phyloP scores from a whole-genome alignment of 2,797 vertebrate genomes.

The Gila robusta region DNA sequence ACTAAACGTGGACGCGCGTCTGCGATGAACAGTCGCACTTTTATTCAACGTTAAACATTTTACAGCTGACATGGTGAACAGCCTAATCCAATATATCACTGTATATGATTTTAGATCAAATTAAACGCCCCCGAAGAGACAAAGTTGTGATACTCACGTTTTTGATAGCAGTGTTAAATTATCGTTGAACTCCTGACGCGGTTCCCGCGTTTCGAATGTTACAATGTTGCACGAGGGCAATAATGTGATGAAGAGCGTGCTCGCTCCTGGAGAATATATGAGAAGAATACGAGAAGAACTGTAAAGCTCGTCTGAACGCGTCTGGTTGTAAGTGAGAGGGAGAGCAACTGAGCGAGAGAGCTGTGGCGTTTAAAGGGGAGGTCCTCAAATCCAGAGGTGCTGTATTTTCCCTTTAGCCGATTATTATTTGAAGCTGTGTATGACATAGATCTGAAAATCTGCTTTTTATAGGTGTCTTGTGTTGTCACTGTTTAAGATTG shows the following conservation, averaged over 20 bases:
- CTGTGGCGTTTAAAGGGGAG: constrained; percentile 79
- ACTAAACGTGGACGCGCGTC: constrained; percentile 8
- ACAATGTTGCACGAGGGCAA: not conserved
- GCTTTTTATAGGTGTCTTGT: not conserved
- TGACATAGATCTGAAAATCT: not conserved
- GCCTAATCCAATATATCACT: not conserved
- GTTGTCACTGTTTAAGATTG: not conserved
- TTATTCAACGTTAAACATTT: not conserved
- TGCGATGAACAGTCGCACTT: not conserved
- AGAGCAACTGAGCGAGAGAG: constrained; percentile 53
- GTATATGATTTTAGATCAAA: not conserved
- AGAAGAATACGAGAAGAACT: constrained; percentile 20
- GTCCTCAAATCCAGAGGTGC: constrained; percentile 71
- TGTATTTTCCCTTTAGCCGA: constrained; percentile 68
- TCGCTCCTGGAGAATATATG: not conserved
- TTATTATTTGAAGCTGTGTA: constrained; percentile 44
- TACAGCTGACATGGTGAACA: not conserved
- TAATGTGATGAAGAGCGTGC: not conserved
- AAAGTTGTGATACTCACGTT: constrained; percentile 34
- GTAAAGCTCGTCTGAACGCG: constrained; percentile 58
- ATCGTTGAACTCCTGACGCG: not conserved
- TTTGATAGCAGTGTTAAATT: not conserved
- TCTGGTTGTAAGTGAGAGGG: constrained; percentile 63
- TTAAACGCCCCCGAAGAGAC: not conserved
- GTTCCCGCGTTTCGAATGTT: not conserved